A percentile compares a stretch with the other conserved stretches of the same genome.
phyloP scores from a whole-genome alignment of 2,113 vertebrate species.

The Megaptera novaeangliae region DNA sequence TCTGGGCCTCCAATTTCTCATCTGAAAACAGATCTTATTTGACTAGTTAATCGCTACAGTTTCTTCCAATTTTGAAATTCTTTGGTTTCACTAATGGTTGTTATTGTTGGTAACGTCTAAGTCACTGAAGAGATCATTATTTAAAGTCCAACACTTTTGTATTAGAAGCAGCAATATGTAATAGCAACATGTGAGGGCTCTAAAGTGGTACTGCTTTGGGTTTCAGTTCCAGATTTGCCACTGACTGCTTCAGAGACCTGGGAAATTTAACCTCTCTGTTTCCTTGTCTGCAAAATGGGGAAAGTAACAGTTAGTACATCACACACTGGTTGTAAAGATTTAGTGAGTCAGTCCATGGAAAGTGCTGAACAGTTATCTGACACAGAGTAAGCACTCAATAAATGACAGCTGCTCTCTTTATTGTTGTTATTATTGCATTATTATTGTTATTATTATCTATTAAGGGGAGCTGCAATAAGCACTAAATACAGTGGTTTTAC shows the following conservation, averaged over 20 bases:
- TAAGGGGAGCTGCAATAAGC: neutral
- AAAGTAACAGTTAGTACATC: neutral
- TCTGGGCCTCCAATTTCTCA: neutral
- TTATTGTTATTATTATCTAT: neutral
- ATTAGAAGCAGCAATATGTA: neutral
- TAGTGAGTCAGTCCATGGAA: neutral
- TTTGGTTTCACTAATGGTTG: neutral
- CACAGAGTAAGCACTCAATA: neutral
- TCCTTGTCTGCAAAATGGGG: neutral
- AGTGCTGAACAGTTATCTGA: neutral
- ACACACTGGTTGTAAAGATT: neutral
- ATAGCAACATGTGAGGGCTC: neutral
- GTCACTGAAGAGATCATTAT: neutral
- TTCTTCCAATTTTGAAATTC: neutral
- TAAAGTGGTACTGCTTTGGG: neutral
- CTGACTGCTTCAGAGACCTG: neutral
- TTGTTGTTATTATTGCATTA: neutral
- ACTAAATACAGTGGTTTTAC: neutral
- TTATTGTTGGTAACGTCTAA: neutral
- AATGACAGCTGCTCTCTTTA: neutral
- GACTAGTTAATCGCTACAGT: neutral
- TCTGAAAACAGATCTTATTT: neutral
- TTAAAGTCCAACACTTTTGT: neutral
- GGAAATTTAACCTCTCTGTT: neutral
- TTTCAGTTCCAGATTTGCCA: neutral